Evolutionary conservation across 2,113 vertebrate species (phyloP), one percentile per base, ranked within the genome.

Genomic region (Dasyprocta punctata): DNA sequence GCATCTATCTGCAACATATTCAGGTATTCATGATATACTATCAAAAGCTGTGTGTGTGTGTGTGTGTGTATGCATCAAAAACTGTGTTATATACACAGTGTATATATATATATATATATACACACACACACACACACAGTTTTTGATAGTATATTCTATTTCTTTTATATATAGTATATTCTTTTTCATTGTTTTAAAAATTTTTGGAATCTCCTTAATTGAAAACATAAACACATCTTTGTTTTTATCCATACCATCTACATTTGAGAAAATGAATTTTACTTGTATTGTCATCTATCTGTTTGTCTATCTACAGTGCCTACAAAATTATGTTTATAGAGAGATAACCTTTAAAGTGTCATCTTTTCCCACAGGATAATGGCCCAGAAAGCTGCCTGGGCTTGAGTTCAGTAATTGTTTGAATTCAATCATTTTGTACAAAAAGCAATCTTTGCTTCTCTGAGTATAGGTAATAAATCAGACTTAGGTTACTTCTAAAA

Each of bases 401-500:
- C 54, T 91, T 82, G 88, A 86, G 60, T 95, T 96, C 86, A 54
- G 96, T 97, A 96, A 98, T 96, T 97, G 87, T 96, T 92, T 95
- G 77, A 97, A 97, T 96, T 98, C 95, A 95, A 90, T 98, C 89
- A 85, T 54, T 98, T 95, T 93, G 63, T 94, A 92, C 86, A 96
- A 96, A 89, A 54, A 89, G 91, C 94, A 96, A 86, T 95, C 67
- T 98, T 96, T 81, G 96, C 94, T 90, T 91, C 56, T 95, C 49
- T 93, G 41, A 87, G 88, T 73, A 97, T 89, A 97, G 96, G 0
- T 93, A 90, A 97, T 98, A 96, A 54, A 98, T 97, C 96, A 95
- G 86, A 97, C 89, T 91, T 96, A 92, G 38, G 96, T 95, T 97
- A 97, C 90, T 96, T 96, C 19, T 94, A 19, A 98, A 98, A 96